These are phyloP conservation scores for Sebastes aleutianus DNA, from an alignment of 2,797 vertebrate species.

Conservation along the genomic window DNA sequence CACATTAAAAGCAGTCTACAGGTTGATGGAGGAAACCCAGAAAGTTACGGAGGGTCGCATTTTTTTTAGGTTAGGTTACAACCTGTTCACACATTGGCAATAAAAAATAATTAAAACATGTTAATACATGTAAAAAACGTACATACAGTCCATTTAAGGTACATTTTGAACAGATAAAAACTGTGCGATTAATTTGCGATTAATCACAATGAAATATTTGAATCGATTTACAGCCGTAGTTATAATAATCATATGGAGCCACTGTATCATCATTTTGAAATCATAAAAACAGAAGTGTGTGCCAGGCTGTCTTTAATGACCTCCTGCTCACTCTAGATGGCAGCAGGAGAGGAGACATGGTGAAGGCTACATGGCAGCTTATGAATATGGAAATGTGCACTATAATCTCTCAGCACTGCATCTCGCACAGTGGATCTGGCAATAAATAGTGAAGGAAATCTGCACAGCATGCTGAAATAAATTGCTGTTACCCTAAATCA, in stretches of 20 bases:
- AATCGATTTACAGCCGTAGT: too few relatives aligned
- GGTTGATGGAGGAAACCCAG: too few relatives aligned
- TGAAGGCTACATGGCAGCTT: neutral
- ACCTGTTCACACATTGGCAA: too few relatives aligned
- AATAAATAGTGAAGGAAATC: neutral
- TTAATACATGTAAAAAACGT: fast-evolving
- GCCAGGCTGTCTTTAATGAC: neutral
- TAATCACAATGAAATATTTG: too few relatives aligned
- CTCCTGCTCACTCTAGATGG: neutral
- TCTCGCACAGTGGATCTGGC: neutral
- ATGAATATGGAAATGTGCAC: neutral
- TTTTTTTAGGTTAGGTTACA: too few relatives aligned
- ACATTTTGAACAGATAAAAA: too few relatives aligned
- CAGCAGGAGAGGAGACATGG: neutral
- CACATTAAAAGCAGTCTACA: too few relatives aligned
- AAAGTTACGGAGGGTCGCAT: too few relatives aligned
- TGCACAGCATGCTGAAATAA: neutral
- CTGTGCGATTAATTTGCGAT: too few relatives aligned
- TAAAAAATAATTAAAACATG: too few relatives aligned
- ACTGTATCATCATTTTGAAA: neutral
- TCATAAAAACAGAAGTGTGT: neutral
- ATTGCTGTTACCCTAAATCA: too few relatives aligned
- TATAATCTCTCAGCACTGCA: neutral
- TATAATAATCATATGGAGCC: neutral
- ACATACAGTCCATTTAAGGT: too few relatives aligned